Evolutionary conservation across 2,797 vertebrate genomes (phyloP).

Genomic region (Carduelis carduelis): DNA sequence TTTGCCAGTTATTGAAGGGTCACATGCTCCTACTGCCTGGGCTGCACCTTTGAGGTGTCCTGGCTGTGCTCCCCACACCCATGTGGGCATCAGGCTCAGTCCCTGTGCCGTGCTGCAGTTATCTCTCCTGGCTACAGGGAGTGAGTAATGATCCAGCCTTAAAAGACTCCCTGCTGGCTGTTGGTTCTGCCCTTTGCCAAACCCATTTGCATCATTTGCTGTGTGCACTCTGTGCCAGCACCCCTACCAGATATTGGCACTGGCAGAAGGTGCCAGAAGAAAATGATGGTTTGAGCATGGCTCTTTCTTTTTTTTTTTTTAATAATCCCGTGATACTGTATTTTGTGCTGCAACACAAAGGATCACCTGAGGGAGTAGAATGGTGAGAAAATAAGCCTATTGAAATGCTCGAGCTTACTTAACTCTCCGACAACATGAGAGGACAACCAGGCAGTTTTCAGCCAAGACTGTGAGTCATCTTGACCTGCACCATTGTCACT

Average conservation of each 20-base stretch:
- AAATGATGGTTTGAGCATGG: not conserved
- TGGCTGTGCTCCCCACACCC: not conserved
- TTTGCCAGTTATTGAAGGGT: not conserved
- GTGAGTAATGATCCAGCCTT: not conserved
- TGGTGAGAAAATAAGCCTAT: constrained; percentile 50
- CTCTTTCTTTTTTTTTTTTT: not conserved
- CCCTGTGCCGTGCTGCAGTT: not conserved
- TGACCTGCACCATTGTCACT: not conserved
- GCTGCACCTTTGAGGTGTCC: not conserved
- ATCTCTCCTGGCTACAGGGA: not conserved
- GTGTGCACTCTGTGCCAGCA: not conserved
- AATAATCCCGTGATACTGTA: not conserved
- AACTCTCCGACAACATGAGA: not conserved
- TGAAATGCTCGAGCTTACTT: constrained; percentile 21
- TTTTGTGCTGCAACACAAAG: constrained; percentile 32
- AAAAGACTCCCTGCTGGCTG: not conserved
- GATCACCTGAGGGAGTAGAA: constrained; percentile 51
- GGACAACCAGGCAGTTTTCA: not conserved
- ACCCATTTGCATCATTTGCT: not conserved
- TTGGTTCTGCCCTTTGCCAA: not conserved
- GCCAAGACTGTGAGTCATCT: constrained; percentile 41
- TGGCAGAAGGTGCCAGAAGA: not conserved
- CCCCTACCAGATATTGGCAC: not conserved
- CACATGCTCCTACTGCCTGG: accelerated
- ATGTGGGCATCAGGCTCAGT: not conserved